Percentiles rank a stretch among this genome's conserved stretches.
phyloP scores from a whole-genome alignment of 2,888 invertebrate genomes.

The Calameuta pallipes region DNA sequence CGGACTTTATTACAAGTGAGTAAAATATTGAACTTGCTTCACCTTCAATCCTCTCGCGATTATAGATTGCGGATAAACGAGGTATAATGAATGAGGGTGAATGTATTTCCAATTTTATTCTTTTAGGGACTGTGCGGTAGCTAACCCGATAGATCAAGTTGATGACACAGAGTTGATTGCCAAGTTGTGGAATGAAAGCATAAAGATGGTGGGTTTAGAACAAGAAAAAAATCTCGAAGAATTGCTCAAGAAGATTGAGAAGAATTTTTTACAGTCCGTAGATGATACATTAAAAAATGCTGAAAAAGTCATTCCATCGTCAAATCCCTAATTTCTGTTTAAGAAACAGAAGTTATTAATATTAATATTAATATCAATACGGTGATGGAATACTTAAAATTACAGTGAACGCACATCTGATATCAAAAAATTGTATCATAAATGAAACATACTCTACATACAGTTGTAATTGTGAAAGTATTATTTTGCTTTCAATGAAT shows the following conservation, averaged over 20 bases:
- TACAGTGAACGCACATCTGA: no score
- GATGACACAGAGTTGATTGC: background rate
- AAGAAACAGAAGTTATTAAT: no score
- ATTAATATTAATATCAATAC: no score
- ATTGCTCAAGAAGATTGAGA: background rate
- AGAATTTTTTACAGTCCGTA: no score
- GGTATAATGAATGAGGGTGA: background rate
- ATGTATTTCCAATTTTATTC: background rate
- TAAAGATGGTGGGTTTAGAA: conserved; percentile 13
- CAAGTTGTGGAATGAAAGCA: conserved; percentile 14
- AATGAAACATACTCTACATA: no score
- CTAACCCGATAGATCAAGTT: background rate
- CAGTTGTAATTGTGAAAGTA: no score
- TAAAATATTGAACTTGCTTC: background rate
- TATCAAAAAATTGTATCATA: no score
- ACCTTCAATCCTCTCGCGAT: background rate
- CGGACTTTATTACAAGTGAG: conserved; percentile 70
- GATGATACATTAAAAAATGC: no score
- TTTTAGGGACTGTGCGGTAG: conserved; percentile 9
- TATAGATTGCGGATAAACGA: background rate
- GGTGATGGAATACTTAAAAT: no score
- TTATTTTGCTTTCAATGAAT: no score
- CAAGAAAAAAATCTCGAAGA: background rate
- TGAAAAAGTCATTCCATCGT: no score
- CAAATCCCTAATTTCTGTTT: no score